A percentile compares a stretch with the other conserved stretches of the same genome.
These are phyloP conservation scores for Rhinopomastus cyanomelas DNA, from an alignment of 2,113 vertebrate species.

Conservation along the genomic window DNA sequence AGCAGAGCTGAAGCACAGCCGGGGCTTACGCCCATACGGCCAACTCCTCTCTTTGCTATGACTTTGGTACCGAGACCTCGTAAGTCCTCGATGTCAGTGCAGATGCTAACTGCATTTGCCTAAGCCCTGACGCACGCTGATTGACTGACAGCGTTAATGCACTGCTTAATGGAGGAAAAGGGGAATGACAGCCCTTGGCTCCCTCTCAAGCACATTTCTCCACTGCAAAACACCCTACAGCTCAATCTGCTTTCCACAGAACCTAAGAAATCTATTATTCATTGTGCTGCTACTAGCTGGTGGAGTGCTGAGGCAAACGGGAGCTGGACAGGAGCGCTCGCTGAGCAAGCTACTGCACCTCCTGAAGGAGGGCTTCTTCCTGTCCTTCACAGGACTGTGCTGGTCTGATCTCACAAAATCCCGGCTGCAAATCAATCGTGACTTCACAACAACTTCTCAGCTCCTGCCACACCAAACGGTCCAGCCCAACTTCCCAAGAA, in stretches of 20 bases:
- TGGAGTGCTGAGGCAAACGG: neutral
- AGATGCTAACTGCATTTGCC: slow-evolving; percentile 60
- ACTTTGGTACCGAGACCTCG: slow-evolving; percentile 43
- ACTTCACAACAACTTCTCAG: slow-evolving; percentile 13
- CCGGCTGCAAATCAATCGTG: neutral
- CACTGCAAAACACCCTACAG: slow-evolving; percentile 17
- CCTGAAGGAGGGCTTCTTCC: neutral
- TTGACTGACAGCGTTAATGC: slow-evolving; percentile 67
- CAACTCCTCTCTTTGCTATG: slow-evolving; percentile 27
- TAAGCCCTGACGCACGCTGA: slow-evolving; percentile 61
- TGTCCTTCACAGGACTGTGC: neutral
- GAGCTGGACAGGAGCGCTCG: neutral
- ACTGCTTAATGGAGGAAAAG: slow-evolving; percentile 54
- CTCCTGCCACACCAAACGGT: neutral
- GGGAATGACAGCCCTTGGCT: slow-evolving; percentile 71
- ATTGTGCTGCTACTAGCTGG: slow-evolving; percentile 37
- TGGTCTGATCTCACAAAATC: slow-evolving; percentile 9
- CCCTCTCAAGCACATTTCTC: slow-evolving; percentile 49
- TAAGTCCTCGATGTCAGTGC: slow-evolving; percentile 59
- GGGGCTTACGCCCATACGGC: neutral
- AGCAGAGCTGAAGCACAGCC: neutral
- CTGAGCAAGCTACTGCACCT: neutral
- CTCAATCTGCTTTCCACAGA: slow-evolving; percentile 31
- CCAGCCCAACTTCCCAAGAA: neutral
- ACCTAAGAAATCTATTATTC: slow-evolving; percentile 45